phyloP scores from a whole-genome alignment of 2,888 invertebrate genomes.

The Drosophila ustulata region DNA sequence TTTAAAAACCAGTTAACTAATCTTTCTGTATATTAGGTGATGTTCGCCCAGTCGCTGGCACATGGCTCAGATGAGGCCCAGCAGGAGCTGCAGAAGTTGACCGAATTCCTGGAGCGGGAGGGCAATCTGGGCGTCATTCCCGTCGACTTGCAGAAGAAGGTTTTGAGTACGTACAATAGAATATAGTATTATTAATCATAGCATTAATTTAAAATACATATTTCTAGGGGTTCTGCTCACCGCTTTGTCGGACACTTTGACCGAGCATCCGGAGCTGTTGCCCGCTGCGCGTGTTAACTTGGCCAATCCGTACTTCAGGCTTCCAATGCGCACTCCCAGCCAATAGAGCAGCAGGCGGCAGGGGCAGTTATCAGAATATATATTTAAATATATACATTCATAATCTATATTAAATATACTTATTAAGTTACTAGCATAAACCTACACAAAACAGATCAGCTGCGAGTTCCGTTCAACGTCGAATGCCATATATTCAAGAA shows the following conservation, averaged over 20 bases:
- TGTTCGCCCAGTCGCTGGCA: slow-evolving; percentile 91
- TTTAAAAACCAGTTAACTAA: not conserved
- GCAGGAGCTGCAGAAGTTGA: slow-evolving; percentile 90
- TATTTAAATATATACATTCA: slow-evolving; percentile 43
- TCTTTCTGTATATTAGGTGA: slow-evolving; percentile 86
- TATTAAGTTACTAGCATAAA: slow-evolving; percentile 54
- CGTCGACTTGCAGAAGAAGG: slow-evolving; percentile 90
- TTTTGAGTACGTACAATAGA: slow-evolving; percentile 87
- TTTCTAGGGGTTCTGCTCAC: slow-evolving; percentile 90
- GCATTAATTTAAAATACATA: not conserved
- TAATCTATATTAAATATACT: slow-evolving; percentile 49
- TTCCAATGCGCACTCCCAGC: slow-evolving; percentile 77
- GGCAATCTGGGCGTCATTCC: slow-evolving; percentile 91
- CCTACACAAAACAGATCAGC: slow-evolving; percentile 20
- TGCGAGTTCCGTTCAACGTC: slow-evolving; percentile 41
- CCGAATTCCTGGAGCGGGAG: slow-evolving; percentile 90
- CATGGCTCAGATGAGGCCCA: slow-evolving; percentile 90
- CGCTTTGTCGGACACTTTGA: slow-evolving; percentile 90
- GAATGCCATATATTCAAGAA: slow-evolving; percentile 41
- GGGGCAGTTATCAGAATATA: slow-evolving; percentile 52
- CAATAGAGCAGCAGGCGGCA: slow-evolving; percentile 45
- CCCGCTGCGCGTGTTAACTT: slow-evolving; percentile 86
- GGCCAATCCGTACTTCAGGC: slow-evolving; percentile 83
- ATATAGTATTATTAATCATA: not conserved
- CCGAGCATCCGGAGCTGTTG: slow-evolving; percentile 90